These are phyloP conservation scores for Psittacus erithacus DNA, from an alignment of 2,113 vertebrate genomes.

Conservation along the genomic window DNA sequence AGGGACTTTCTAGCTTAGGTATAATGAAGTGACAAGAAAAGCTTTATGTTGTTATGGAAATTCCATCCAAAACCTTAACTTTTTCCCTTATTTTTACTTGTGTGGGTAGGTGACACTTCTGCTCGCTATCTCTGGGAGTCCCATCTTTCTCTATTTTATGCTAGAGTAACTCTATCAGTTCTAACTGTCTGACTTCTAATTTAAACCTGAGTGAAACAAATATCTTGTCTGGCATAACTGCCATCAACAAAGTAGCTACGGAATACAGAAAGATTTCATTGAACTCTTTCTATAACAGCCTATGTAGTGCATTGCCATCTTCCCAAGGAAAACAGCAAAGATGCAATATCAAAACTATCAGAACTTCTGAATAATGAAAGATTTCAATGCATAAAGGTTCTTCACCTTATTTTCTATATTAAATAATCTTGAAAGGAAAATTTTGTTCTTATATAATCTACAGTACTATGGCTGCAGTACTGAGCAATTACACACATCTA, in stretches of 20 bases:
- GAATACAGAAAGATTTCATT: neutral
- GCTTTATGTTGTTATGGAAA: neutral
- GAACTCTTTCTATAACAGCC: neutral
- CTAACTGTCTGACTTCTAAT: neutral
- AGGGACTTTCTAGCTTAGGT: neutral
- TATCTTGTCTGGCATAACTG: neutral
- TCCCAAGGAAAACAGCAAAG: neutral
- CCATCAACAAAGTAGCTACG: neutral
- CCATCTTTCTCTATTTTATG: neutral
- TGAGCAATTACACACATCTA: neutral
- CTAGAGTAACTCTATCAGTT: neutral
- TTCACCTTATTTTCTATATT: neutral
- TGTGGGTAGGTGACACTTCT: neutral
- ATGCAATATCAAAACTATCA: neutral
- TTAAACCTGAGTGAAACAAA: neutral
- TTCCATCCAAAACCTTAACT: neutral
- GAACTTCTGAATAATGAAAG: neutral
- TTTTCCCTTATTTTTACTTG: neutral
- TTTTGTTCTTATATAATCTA: neutral
- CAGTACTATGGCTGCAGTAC: neutral
- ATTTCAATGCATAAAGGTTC: neutral
- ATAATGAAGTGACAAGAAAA: neutral
- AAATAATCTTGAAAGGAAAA: neutral
- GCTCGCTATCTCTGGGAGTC: neutral
- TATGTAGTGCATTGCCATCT: neutral